These are phyloP conservation scores for Gymnoscopelus braueri DNA, from an alignment of 2,797 vertebrate species.

Conservation along the genomic window DNA sequence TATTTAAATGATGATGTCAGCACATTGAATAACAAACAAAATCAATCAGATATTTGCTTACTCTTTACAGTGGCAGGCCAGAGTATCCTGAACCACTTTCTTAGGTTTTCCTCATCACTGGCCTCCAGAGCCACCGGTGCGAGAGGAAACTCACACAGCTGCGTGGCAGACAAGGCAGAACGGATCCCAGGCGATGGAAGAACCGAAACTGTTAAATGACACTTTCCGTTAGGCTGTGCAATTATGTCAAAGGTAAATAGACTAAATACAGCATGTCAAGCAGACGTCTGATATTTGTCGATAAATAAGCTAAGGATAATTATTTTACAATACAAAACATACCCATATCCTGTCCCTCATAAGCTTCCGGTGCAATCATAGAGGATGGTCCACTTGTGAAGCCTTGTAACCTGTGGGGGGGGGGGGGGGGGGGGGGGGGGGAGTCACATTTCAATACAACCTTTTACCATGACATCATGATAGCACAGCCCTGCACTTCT, in stretches of 20 bases:
- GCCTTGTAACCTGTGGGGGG: slow-evolving; percentile 41
- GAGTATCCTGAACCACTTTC: slow-evolving; percentile 71
- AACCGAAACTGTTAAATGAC: slow-evolving; percentile 44
- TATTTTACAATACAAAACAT: slow-evolving; percentile 32
- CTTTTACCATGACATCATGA: too few relatives aligned
- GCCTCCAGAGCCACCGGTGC: slow-evolving; percentile 64
- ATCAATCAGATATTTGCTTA: slow-evolving; percentile 31
- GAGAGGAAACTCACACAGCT: slow-evolving; percentile 76
- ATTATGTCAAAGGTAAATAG: background rate
- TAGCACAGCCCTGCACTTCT: too few relatives aligned
- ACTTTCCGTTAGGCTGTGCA: too few relatives aligned
- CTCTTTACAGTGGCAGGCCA: slow-evolving; percentile 65
- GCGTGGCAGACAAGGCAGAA: slow-evolving; percentile 43
- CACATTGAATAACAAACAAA: too few relatives aligned
- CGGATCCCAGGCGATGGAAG: slow-evolving; percentile 26
- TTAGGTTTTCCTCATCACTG: slow-evolving; percentile 72
- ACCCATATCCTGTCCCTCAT: slow-evolving; percentile 61
- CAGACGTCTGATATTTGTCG: background rate
- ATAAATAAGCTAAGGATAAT: background rate
- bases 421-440: too few relatives aligned
- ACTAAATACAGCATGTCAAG: background rate
- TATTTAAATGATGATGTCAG: too few relatives aligned
- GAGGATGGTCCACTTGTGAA: slow-evolving; percentile 75
- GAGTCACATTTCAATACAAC: too few relatives aligned
- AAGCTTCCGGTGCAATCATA: slow-evolving; percentile 63